Conservation (phyloP, 2,113 vertebrate species). For the Puntigrus tetrazona region DNA sequence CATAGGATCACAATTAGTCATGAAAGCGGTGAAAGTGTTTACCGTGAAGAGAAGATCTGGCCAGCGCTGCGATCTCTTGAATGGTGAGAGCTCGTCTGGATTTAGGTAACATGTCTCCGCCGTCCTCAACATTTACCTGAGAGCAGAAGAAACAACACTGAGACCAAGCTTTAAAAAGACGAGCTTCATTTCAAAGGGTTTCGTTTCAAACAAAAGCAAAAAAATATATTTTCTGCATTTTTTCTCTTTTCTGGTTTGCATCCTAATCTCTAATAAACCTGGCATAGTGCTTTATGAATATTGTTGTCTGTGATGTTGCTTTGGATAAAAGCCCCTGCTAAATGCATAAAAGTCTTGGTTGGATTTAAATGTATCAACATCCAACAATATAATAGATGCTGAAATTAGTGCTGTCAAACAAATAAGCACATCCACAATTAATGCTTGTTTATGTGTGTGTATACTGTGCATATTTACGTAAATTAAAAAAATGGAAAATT, state of each 20-base stretch:
- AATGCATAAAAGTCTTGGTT: no score
- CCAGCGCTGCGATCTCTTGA: conserved; percentile 96
- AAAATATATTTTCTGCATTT: neutral
- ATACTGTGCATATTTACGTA: no score
- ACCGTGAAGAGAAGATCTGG: conserved; percentile 96
- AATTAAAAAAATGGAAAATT: no score
- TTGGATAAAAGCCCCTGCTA: no score
- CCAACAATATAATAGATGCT: no score
- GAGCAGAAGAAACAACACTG: neutral
- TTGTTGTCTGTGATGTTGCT: neutral
- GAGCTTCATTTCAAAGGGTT: neutral
- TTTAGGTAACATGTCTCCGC: conserved; percentile 96
- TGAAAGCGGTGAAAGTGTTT: conserved; percentile 44
- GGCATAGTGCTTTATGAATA: neutral
- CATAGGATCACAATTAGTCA: neutral
- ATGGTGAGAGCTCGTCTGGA: conserved; percentile 96
- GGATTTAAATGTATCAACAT: no score
- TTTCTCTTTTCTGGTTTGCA: neutral
- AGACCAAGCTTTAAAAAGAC: neutral
- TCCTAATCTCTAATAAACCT: neutral
- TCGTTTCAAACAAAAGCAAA: no score
- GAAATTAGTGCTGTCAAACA: no score
- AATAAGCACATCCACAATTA: no score
- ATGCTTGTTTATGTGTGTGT: no score
- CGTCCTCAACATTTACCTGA: conserved; percentile 98